These are phyloP conservation scores for Cherax quadricarinatus DNA, from an alignment of 1,140 invertebrate species.

Conservation along the genomic window DNA sequence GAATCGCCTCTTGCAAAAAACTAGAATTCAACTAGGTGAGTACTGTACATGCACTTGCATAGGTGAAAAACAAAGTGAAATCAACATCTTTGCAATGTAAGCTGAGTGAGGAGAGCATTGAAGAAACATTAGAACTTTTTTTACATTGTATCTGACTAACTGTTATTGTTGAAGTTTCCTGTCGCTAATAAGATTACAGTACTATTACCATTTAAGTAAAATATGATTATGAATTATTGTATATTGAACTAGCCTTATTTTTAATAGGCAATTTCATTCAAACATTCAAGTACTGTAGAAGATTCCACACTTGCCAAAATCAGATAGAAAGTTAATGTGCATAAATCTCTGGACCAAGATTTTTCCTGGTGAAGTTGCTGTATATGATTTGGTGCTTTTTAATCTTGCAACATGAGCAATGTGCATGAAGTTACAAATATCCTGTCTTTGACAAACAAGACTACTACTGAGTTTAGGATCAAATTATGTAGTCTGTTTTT, in stretches of 20 bases:
- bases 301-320: not conserved
- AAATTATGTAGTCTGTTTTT: too few relatives aligned
- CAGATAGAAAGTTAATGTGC: not conserved
- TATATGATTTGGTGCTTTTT: not conserved
- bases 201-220: not conserved
- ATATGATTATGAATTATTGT: not conserved
- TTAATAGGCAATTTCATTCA: not conserved
- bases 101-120: not conserved
- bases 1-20: too few relatives aligned
- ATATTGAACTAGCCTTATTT: not conserved
- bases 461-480: not conserved
- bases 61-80: not conserved
- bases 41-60: too few relatives aligned
- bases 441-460: not conserved
- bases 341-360: not conserved
- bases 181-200: not conserved
- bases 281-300: not conserved
- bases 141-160: not conserved
- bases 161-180: not conserved
- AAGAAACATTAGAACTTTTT: not conserved
- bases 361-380: not conserved
- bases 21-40: too few relatives aligned
- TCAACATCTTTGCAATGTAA: not conserved
- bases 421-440: not conserved
- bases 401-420: not conserved